phyloP scores from a whole-genome alignment of 2,888 invertebrate genomes.

The Ochlodes sylvanus region DNA sequence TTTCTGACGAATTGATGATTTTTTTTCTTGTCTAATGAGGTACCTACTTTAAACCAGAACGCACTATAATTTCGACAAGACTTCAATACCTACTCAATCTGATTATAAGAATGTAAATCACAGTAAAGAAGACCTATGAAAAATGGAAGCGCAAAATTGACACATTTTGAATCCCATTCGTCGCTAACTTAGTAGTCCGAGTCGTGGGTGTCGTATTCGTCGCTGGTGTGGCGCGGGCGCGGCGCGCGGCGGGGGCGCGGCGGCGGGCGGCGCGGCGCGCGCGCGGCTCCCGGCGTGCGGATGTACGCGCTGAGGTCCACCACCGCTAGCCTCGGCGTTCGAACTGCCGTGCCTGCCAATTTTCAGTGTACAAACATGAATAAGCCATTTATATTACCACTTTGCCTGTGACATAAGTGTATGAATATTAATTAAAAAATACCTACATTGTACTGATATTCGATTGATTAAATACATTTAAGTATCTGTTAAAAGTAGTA shows the following conservation, averaged over 20 bases:
- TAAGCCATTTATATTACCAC: too few species aligned
- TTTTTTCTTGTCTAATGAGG: too few species aligned
- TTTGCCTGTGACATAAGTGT: too few species aligned
- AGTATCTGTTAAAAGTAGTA: too few species aligned
- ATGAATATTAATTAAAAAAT: too few species aligned
- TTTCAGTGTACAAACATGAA: not conserved
- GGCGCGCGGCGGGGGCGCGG: constrained; percentile 51
- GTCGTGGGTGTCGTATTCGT: constrained; percentile 77
- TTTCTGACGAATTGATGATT: too few species aligned
- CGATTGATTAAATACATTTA: too few species aligned
- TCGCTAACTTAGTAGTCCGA: constrained; percentile 58
- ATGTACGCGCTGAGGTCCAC: constrained; percentile 75
- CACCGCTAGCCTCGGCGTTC: constrained; percentile 71
- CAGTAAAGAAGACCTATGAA: constrained; percentile 29
- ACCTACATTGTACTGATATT: too few species aligned
- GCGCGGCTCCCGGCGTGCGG: constrained; percentile 54
- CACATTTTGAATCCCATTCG: constrained; percentile 30
- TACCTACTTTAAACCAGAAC: too few species aligned
- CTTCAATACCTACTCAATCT: too few species aligned
- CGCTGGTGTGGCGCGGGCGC: constrained; percentile 65
- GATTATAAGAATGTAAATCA: too few species aligned
- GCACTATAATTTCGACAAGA: too few species aligned
- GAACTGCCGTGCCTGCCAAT: constrained; percentile 66
- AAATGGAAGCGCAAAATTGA: constrained; percentile 45
- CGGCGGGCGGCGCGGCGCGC: constrained; percentile 51